Conservation (phyloP, 2,888 invertebrate species). For the Formica aserva region DNA sequence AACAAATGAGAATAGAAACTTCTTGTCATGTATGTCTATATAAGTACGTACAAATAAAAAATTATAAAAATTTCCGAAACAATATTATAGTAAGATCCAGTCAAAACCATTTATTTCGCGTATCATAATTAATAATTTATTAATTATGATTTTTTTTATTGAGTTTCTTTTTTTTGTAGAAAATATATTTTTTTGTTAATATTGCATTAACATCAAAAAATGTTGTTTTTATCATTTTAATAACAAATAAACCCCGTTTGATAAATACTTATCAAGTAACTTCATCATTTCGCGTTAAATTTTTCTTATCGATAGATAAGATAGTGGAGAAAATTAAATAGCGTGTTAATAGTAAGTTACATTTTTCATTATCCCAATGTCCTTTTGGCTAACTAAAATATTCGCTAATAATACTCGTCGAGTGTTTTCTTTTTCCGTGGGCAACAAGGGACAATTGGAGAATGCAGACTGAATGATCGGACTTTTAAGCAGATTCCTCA, state of each 20-base stretch:
- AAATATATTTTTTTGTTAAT: slow-evolving; percentile 4
- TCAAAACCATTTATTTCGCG: background rate
- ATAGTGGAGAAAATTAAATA: background rate
- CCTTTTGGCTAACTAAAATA: slow-evolving; percentile 16
- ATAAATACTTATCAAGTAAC: background rate
- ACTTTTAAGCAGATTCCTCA: slow-evolving; percentile 77
- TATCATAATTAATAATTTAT: background rate
- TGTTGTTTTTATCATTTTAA: background rate
- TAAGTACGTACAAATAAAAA: background rate
- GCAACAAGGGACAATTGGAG: slow-evolving; percentile 54
- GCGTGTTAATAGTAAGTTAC: background rate
- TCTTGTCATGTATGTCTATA: background rate
- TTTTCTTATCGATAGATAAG: background rate
- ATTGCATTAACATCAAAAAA: background rate
- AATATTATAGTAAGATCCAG: background rate
- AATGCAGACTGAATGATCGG: slow-evolving; percentile 76
- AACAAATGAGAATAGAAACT: background rate
- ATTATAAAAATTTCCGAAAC: background rate
- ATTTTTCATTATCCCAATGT: slow-evolving; percentile 13
- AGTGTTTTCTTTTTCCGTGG: slow-evolving; percentile 55
- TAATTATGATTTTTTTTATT: background rate
- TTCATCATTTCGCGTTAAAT: background rate
- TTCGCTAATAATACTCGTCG: slow-evolving; percentile 50
- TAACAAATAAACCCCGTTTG: background rate
- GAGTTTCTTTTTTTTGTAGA: background rate